Evolutionary conservation across 64 coral and sea anemone genomes (phyloP).

Genomic region (Cladopsammia gracilis): DNA sequence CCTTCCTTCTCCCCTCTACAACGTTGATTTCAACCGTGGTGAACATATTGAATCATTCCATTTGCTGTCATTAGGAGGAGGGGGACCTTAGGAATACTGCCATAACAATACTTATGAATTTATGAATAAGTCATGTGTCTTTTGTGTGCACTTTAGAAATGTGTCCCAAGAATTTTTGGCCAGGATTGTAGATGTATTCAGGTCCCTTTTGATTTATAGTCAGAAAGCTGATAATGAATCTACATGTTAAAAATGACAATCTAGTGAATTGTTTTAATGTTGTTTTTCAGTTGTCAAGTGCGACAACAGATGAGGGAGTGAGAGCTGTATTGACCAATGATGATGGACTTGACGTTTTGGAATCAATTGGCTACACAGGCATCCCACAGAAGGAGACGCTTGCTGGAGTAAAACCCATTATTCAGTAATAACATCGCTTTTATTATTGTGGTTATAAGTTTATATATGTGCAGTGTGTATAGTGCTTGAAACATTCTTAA

Average conservation of each 20-base stretch:
- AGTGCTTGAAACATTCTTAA: conserved; percentile 8
- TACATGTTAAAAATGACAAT: not conserved
- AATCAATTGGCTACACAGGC: conserved; percentile 10
- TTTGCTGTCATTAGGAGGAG: too few species aligned
- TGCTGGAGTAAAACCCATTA: conserved; percentile 11
- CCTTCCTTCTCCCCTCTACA: too few species aligned
- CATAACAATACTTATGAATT: too few species aligned
- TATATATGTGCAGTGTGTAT: conserved; percentile 4
- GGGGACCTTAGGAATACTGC: too few species aligned
- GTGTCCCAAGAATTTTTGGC: too few species aligned
- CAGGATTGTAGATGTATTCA: not conserved
- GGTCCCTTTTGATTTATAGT: not conserved
- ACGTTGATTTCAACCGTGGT: too few species aligned
- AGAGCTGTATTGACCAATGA: conserved; percentile 13
- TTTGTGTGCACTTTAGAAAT: not conserved
- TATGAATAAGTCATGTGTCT: too few species aligned
- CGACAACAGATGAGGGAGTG: conserved; percentile 19
- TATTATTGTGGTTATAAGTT: not conserved
- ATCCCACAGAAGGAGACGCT: conserved; percentile 14
- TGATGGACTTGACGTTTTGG: conserved; percentile 2
- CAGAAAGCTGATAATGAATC: too few species aligned
- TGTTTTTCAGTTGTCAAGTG: conserved; percentile 23
- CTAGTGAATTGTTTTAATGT: conserved; percentile 10
- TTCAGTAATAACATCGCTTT: not conserved
- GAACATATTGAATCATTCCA: too few species aligned